These are phyloP conservation scores for Cryptocephalus moraei DNA, from an alignment of 2,888 invertebrate genomes.

Conservation along the genomic window DNA sequence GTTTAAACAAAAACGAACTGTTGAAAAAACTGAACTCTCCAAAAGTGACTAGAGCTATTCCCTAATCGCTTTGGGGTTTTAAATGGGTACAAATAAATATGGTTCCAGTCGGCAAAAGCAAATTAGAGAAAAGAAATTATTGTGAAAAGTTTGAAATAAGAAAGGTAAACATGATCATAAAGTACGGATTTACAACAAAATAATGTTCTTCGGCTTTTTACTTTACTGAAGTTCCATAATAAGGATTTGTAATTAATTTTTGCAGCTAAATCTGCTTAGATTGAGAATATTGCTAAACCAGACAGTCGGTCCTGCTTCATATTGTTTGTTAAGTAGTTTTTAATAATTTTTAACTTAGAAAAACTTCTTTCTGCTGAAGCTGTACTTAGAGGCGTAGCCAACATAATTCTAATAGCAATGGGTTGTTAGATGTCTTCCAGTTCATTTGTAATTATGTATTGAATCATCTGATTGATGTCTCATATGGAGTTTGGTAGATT, in stretches of 20 bases:
- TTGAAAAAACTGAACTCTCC: too few species aligned
- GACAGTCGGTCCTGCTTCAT: constrained; percentile 1
- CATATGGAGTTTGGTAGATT: constrained; percentile 3
- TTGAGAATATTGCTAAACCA: neutral
- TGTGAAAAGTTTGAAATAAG: neutral
- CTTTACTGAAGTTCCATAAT: constrained; percentile 1
- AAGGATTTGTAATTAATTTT: constrained; percentile 3
- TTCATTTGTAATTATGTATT: neutral
- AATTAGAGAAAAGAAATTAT: too few species aligned
- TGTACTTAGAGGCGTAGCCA: neutral
- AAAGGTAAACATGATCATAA: too few species aligned
- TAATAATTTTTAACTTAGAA: constrained; percentile 6
- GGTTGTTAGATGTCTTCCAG: neutral
- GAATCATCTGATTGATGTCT: constrained; percentile 4
- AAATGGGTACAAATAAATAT: too few species aligned
- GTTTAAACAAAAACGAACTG: too few species aligned
- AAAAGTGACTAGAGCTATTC: too few species aligned
- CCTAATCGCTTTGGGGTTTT: too few species aligned
- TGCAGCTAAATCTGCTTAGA: constrained; percentile 1
- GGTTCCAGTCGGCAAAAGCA: too few species aligned
- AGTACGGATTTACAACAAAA: neutral
- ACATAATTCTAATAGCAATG: neutral
- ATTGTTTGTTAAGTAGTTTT: constrained; percentile 4
- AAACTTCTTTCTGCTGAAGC: constrained; percentile 3
- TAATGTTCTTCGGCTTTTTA: constrained; percentile 1